phyloP scores from a whole-genome alignment of 2,888 invertebrate genomes.

The Conistra vaccinii region DNA sequence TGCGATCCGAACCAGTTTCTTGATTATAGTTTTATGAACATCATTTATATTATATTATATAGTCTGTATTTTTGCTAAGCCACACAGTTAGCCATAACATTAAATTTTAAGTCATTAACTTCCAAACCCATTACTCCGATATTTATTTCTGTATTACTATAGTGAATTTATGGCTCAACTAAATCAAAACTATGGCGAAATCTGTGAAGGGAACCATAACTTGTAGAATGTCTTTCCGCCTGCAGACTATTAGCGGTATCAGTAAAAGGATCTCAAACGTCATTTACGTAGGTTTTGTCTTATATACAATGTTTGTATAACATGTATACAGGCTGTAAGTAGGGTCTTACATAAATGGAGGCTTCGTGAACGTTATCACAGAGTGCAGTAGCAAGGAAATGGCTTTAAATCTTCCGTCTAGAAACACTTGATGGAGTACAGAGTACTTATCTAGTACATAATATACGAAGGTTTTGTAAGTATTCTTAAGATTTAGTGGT shows the following conservation, averaged over 20 bases:
- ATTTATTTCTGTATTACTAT: background rate
- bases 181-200: slow-evolving; percentile 26
- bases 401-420: slow-evolving; percentile 59
- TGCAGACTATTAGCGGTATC: slow-evolving; percentile 49
- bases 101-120: background rate
- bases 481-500: slow-evolving; percentile 2
- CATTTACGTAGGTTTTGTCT: slow-evolving; percentile 40
- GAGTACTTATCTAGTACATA: slow-evolving; percentile 39
- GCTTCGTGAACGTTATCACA: slow-evolving; percentile 75
- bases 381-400: slow-evolving; percentile 73
- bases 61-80: background rate
- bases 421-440: slow-evolving; percentile 52
- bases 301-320: slow-evolving; percentile 36
- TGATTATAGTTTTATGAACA: background rate
- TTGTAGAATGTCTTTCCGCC: slow-evolving; percentile 43
- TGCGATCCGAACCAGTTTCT: background rate
- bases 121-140: background rate
- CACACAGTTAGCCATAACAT: background rate
- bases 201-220: slow-evolving; percentile 18
- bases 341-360: slow-evolving; percentile 66
- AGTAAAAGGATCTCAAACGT: slow-evolving; percentile 52
- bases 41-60: background rate
- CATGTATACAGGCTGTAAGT: slow-evolving; percentile 36
- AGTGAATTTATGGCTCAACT: slow-evolving; percentile 8
- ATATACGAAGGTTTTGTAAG: slow-evolving; percentile 5